phyloP scores from a whole-genome alignment of 2,113 vertebrate species.

The Tenrec ecaudatus region DNA sequence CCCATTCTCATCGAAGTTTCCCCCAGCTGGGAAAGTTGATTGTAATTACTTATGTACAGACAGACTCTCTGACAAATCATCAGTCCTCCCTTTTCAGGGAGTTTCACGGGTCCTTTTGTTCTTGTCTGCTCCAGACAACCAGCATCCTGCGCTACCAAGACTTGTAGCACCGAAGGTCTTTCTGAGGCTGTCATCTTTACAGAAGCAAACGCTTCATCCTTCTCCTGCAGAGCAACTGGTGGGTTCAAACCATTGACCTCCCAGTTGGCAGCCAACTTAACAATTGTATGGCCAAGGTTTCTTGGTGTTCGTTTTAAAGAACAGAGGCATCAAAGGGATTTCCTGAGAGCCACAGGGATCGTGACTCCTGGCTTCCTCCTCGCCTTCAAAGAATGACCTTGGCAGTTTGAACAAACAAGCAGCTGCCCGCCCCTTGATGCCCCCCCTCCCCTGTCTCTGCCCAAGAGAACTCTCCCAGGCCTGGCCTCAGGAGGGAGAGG shows the following conservation, averaged over 20 bases:
- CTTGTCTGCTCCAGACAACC: background rate
- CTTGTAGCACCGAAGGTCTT: background rate
- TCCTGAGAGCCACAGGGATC: background rate
- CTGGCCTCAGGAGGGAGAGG: background rate
- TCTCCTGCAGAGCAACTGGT: too few relatives aligned
- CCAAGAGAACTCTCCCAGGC: background rate
- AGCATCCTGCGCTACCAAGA: constrained; percentile 12
- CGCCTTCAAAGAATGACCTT: background rate
- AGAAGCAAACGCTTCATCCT: too few relatives aligned
- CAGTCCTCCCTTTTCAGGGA: background rate
- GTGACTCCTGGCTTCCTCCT: background rate
- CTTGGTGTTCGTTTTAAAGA: too few relatives aligned
- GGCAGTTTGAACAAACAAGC: background rate
- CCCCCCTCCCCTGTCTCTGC: background rate
- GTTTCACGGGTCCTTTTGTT: background rate
- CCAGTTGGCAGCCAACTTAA: too few relatives aligned
- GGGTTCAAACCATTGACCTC: too few relatives aligned
- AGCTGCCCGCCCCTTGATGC: background rate
- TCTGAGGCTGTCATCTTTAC: too few relatives aligned
- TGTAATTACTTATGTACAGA: background rate
- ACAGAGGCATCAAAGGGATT: too few relatives aligned
- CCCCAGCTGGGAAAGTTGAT: background rate
- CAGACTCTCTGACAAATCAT: background rate
- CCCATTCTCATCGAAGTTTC: too few relatives aligned
- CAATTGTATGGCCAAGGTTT: too few relatives aligned